phyloP scores from a whole-genome alignment of 2,113 vertebrate genomes.

The Thunnus maccoyii region DNA sequence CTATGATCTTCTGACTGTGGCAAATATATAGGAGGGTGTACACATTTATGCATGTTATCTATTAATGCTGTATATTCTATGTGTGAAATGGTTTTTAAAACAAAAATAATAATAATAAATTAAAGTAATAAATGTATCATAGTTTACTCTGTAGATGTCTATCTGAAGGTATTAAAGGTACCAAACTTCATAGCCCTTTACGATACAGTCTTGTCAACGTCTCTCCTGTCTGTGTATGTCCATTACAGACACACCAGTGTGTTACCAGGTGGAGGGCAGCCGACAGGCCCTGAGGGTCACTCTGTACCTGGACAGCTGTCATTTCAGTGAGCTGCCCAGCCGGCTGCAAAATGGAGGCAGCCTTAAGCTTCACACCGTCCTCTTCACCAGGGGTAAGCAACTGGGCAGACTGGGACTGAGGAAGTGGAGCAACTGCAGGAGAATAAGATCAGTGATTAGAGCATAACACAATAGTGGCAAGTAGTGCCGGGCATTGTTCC shows the following conservation, averaged over 20 bases:
- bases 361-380: constrained; percentile 92
- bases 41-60: not conserved
- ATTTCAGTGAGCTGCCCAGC: constrained; percentile 95
- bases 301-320: constrained; percentile 94
- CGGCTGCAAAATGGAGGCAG: constrained; percentile 93
- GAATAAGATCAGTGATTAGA: not conserved
- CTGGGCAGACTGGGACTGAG: not conserved
- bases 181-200: not conserved
- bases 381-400: constrained; percentile 92
- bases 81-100: not conserved
- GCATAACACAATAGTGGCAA: not conserved
- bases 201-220: not conserved
- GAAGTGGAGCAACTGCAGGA: constrained; percentile 1
- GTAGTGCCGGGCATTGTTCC: too few relatives aligned
- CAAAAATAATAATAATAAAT: not conserved
- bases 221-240: constrained; percentile 25
- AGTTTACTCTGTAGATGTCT: not conserved
- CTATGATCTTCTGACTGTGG: not conserved
- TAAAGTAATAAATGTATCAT: too few relatives aligned
- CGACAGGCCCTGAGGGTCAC: constrained; percentile 94
- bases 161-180: not conserved
- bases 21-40: not conserved
- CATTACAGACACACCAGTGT: constrained; percentile 90
- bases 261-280: constrained; percentile 95
- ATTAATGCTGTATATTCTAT: not conserved